Base-by-base conservation (phyloP, 2,113 vertebrate species). In the Beaufortia kweichowensis region DNA sequence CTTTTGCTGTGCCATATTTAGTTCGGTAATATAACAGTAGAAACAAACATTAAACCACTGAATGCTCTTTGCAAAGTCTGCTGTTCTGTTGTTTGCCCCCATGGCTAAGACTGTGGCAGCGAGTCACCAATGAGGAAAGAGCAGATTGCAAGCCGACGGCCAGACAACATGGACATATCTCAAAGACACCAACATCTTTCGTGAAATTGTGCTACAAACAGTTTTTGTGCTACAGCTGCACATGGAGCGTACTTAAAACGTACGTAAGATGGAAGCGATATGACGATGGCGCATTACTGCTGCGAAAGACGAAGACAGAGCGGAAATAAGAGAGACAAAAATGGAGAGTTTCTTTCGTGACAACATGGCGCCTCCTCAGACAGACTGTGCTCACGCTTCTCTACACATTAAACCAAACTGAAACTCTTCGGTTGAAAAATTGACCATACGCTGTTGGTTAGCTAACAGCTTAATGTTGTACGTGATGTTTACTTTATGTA, bases 321-420 rank as follows among this genome's bases (percentile, higher is more conserved):
- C 88, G 91, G 91, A 92, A 90, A 91, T 89, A 87, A 90, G 90
- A 87, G 29, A 85, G 88, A 91, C 90, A 91, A 93, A 93, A 91
- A 93, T 92, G 90, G 91, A 91, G 89, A 69, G 90, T 88, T 91
- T 85, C 90, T 89, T 88, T 90, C 92, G 89, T 86, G 90, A 92
- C 92, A 93, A 93, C 91, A 93, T 93, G 92, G 92, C 90, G 92
- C 89, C 83, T 87, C 88, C 87, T 79, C 69, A 87, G 84, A 88
- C 76, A 85, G 89, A 87, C 88, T 87, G 86, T 86, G 85, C 89
- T 79, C 62, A 76, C 86, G 70, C 82, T 85, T 87, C 83, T 76
- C 69, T 84, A 85, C 85, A 79, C 83, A 84, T 72, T 74, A 28
- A 48, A 79, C 70, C 24, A 7, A 43, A 19, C 15, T 17, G 19